Conservation (phyloP, 2,888 invertebrate genomes). For the Piscicola geometra region DNA sequence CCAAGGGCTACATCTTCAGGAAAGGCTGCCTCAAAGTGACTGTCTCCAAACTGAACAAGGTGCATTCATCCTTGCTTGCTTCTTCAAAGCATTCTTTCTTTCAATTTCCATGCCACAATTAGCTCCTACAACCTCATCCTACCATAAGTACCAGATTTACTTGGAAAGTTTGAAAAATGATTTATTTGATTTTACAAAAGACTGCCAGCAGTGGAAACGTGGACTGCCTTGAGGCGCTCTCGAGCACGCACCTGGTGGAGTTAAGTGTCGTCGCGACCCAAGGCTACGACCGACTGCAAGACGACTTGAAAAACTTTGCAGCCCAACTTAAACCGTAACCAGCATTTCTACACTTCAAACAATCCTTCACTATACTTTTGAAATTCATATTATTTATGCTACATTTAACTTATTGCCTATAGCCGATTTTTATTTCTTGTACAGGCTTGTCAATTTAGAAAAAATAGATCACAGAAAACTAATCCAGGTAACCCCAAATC, state of each 20-base stretch:
- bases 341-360: slow-evolving; percentile 40
- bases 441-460: slow-evolving; percentile 73
- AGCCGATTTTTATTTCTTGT: neutral
- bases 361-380: slow-evolving; percentile 3
- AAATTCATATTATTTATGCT: too few species aligned
- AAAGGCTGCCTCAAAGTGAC: slow-evolving; percentile 96
- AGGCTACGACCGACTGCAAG: slow-evolving; percentile 78
- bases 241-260: slow-evolving; percentile 87
- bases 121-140: too few species aligned
- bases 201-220: slow-evolving; percentile 62
- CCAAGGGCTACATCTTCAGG: slow-evolving; percentile 87
- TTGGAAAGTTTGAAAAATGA: slow-evolving; percentile 35
- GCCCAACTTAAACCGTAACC: slow-evolving; percentile 79
- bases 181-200: slow-evolving; percentile 46
- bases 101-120: too few species aligned
- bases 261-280: slow-evolving; percentile 69
- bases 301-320: slow-evolving; percentile 89
- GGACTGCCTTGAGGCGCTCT: slow-evolving; percentile 73
- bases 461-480: slow-evolving; percentile 73
- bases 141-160: too few species aligned
- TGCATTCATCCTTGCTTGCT: too few species aligned
- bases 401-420: neutral
- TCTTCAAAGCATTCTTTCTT: too few species aligned
- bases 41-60: slow-evolving; percentile 85
- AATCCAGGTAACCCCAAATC: neutral